Conservation (phyloP, 2,888 invertebrate species). For the Cecidostiba fungosa region DNA sequence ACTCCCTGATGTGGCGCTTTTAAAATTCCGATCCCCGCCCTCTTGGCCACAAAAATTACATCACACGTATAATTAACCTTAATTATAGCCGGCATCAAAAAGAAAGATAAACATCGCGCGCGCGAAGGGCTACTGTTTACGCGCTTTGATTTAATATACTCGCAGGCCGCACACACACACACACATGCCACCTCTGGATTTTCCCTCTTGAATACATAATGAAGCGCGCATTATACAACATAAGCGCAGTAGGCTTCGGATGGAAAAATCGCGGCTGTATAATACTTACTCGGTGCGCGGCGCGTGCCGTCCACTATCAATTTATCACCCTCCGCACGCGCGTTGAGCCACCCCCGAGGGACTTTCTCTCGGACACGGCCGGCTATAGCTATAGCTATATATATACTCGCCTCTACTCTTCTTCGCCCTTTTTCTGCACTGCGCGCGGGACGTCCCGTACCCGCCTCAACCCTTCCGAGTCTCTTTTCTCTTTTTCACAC, state of each 20-base stretch:
- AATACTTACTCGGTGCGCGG: no score
- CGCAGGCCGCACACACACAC: neutral
- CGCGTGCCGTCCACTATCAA: conserved; percentile 78
- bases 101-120: conserved; percentile 55
- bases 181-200: conserved; percentile 44
- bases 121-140: conserved; percentile 40
- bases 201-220: conserved; percentile 57
- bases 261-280: conserved; percentile 19
- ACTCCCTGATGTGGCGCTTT: no score
- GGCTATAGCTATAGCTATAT: conserved; percentile 35
- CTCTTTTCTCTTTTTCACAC: conserved; percentile 56
- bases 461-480: conserved; percentile 53
- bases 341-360: conserved; percentile 45
- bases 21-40: neutral
- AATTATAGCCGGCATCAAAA: conserved; percentile 54
- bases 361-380: conserved; percentile 67
- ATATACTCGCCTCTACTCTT: no score
- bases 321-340: conserved; percentile 75
- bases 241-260: conserved; percentile 62
- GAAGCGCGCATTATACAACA: conserved; percentile 63
- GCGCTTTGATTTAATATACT: conserved; percentile 52
- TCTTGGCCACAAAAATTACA: conserved; percentile 26
- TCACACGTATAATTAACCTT: conserved; percentile 59
- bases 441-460: conserved; percentile 63
- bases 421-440: conserved; percentile 68